Evolutionary conservation across 2,797 vertebrate genomes (phyloP), one percentile per base, ranked within the genome.

Genomic region (Diglossa cyanea): DNA sequence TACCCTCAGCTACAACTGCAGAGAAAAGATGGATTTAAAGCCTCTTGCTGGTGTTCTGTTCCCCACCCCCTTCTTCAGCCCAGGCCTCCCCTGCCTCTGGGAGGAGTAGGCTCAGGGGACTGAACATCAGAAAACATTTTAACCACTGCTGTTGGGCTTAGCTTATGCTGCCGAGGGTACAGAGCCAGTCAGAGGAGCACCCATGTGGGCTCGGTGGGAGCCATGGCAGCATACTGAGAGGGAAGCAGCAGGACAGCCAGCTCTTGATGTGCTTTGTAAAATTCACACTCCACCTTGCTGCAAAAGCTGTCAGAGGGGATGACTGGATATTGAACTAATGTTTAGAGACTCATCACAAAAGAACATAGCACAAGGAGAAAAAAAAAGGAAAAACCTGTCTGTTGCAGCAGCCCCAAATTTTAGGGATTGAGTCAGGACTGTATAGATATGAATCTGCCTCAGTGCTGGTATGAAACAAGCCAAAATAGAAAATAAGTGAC

Each of bases 151-250:
- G 24, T 28, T 28, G 9, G 25, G 40, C 17, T 83, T 28, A 50
- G 28, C 84, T 84, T 35, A 8, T 25, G 4, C 21, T 55, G 15
- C 15, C 30, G 26, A 20, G 35, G 47, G 42, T 37, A 19, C 7
- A 31, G n/a, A 51, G 51, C 76, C 44, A 33, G 30, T 71, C 55
- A 86, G 55, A 67, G 42, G 20, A 82, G 54, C 35, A 42, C 12
- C 31, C 20, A 12, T 0, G 4, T 2, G 20, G 33, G 35, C n/a
- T 54, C 3, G 0, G 2, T 18, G 54, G 58, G 44, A 70, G 51
- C 35, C 26, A 40, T 5, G 54, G 65, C 47, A 77, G 42, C 17
- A 19, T 0, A 6, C 23, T 0, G 3, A 50, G 44, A 93, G 28
- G 33, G 40, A 55, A 66, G 51, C 40, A 62, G 76, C 1, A 9